Evolutionary conservation across 2,888 invertebrate species (phyloP).

Genomic region (Lasioglossum figueresi): DNA sequence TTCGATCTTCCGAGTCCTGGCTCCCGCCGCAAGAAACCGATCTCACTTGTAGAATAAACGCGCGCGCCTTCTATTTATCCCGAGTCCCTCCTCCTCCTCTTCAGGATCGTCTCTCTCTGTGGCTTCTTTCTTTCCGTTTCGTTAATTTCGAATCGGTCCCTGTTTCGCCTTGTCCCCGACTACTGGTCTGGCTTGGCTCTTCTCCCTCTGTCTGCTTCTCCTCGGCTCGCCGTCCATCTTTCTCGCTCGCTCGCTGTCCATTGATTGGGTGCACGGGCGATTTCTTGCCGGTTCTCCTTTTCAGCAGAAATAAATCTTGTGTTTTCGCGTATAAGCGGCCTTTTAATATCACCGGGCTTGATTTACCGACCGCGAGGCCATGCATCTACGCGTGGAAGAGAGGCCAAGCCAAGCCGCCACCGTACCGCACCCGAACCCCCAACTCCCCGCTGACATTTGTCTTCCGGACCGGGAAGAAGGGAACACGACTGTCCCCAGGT

Average conservation of each 20-base stretch:
- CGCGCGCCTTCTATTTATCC: slow-evolving; percentile 16
- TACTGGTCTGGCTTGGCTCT: background rate
- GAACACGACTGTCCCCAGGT: slow-evolving; percentile 65
- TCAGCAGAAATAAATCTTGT: slow-evolving; percentile 80
- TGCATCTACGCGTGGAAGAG: slow-evolving; percentile 76
- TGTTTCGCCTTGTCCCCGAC: background rate
- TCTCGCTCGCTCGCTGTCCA: slow-evolving; percentile 41
- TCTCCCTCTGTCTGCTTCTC: background rate
- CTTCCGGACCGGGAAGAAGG: slow-evolving; percentile 66
- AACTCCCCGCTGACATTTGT: slow-evolving; percentile 69
- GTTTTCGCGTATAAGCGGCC: slow-evolving; percentile 83
- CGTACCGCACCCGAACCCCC: slow-evolving; percentile 15
- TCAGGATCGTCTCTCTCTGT: background rate
- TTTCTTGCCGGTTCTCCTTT: slow-evolving; percentile 65
- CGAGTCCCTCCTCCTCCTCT: background rate
- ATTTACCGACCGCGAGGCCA: slow-evolving; percentile 81
- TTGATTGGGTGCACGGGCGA: slow-evolving; percentile 58
- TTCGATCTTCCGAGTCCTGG: background rate
- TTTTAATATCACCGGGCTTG: slow-evolving; percentile 83
- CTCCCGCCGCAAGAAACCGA: slow-evolving; percentile 8
- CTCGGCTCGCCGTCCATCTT: background rate
- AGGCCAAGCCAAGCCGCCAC: slow-evolving; percentile 23
- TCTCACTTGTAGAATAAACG: slow-evolving; percentile 24
- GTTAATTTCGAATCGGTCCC: slow-evolving; percentile 21
- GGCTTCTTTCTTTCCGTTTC: slow-evolving; percentile 2